phyloP scores from a whole-genome alignment of 2,888 invertebrate genomes.

The Xanthorhoe designata region DNA sequence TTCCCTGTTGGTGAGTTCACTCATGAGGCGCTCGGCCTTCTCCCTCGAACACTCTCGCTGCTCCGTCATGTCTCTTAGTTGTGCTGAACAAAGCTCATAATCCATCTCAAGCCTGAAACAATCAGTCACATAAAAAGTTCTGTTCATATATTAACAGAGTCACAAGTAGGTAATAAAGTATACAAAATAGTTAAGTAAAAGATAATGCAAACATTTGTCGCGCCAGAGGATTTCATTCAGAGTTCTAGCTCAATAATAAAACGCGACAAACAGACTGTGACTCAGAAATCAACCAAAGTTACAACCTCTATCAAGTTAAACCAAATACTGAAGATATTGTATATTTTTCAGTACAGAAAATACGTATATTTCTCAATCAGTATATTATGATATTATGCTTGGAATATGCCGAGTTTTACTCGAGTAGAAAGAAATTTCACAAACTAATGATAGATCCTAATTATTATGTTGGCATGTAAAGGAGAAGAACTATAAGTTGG shows the following conservation, averaged over 20 bases:
- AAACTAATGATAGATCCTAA: too few species aligned
- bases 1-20: slow-evolving; percentile 74
- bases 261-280: neutral
- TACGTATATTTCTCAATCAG: too few species aligned
- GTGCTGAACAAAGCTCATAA: slow-evolving; percentile 86
- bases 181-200: too few species aligned
- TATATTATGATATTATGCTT: too few species aligned
- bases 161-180: too few species aligned
- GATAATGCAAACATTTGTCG: neutral
- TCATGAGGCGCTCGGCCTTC: slow-evolving; percentile 76
- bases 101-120: slow-evolving; percentile 85
- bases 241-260: neutral
- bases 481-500: neutral
- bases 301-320: too few species aligned
- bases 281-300: too few species aligned
- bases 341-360: too few species aligned
- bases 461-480: too few species aligned
- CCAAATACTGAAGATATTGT: too few species aligned
- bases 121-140: neutral
- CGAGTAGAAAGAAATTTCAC: too few species aligned
- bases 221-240: neutral
- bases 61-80: slow-evolving; percentile 85
- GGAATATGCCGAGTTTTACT: too few species aligned
- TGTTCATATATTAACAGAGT: neutral
- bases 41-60: slow-evolving; percentile 83